These are phyloP conservation scores for Gallinago solitaria DNA, from an alignment of 2,797 vertebrate genomes.

Conservation along the genomic window DNA sequence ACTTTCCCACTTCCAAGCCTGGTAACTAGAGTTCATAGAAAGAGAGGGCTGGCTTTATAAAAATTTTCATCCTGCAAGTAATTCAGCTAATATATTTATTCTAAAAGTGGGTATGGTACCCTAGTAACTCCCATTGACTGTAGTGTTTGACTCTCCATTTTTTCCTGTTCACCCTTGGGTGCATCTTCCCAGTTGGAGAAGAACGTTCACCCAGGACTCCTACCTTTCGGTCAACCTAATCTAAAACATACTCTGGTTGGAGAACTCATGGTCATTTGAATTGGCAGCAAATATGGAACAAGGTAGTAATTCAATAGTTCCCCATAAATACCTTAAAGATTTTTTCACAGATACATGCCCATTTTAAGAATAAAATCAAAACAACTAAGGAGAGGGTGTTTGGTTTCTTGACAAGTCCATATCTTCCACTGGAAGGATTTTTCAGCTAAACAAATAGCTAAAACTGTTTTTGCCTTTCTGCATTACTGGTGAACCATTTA, in stretches of 20 bases:
- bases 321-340: neutral
- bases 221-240: neutral
- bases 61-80: neutral
- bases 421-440: neutral
- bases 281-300: fast-evolving
- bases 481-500: neutral
- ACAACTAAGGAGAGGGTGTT: neutral
- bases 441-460: neutral
- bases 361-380: neutral
- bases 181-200: fast-evolving
- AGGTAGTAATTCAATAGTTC: neutral
- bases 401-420: neutral
- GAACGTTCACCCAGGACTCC: neutral
- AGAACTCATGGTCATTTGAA: neutral
- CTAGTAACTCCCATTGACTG: neutral
- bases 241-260: neutral
- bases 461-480: neutral
- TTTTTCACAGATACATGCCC: neutral
- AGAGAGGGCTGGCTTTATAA: neutral
- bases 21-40: neutral
- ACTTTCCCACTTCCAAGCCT: neutral
- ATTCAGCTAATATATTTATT: neutral
- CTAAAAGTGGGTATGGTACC: neutral
- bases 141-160: neutral
- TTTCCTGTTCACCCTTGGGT: fast-evolving